Evolutionary conservation across 2,797 vertebrate genomes (phyloP).

Genomic region (Phrynocephalus vlangalii): DNA sequence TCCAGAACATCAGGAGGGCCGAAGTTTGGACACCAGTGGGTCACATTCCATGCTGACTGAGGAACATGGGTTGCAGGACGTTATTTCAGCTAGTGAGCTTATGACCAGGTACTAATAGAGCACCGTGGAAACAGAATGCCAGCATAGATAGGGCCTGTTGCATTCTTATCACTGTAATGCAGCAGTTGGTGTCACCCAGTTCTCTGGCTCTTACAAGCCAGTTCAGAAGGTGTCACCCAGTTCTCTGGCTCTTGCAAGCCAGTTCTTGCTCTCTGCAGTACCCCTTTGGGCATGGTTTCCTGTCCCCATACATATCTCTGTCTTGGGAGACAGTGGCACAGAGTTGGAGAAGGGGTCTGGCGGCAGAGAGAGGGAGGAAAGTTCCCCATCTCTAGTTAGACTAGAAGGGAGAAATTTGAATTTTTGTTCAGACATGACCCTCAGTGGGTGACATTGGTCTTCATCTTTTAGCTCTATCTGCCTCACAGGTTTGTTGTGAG

Average conservation of each 20-base stretch:
- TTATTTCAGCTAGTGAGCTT: background rate
- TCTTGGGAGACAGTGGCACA: background rate
- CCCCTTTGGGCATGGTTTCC: background rate
- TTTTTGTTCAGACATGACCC: background rate
- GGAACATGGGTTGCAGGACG: background rate
- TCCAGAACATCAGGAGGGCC: too few species aligned
- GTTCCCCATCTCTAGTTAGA: background rate
- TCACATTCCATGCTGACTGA: background rate
- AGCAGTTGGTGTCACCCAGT: background rate
- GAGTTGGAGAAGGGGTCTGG: background rate
- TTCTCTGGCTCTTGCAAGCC: background rate
- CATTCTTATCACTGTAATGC: background rate
- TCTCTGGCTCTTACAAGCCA: background rate
- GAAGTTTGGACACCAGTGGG: too few species aligned
- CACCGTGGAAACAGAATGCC: background rate
- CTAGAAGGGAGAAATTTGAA: background rate
- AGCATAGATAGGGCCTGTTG: background rate
- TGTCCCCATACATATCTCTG: background rate
- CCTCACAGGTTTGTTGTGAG: background rate
- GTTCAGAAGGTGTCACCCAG: background rate
- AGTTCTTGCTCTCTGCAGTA: background rate
- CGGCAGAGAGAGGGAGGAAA: background rate
- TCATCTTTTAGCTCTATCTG: background rate
- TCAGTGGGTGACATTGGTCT: background rate
- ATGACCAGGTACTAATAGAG: too few species aligned